Evolutionary conservation across 1,140 invertebrate genomes (phyloP).

Genomic region (Notospermus geniculatus): DNA sequence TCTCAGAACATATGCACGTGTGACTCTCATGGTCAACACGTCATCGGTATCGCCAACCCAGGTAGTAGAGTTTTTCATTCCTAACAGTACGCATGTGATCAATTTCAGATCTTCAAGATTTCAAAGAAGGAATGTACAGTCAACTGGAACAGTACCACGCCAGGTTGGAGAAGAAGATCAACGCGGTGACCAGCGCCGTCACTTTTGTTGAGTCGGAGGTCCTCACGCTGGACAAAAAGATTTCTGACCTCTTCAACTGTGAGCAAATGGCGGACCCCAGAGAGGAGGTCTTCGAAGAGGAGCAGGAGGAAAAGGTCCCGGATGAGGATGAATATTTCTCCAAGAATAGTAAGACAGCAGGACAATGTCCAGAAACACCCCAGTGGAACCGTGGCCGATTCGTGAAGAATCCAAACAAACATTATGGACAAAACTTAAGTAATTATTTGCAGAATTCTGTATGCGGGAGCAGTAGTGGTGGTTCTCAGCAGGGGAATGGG

Average conservation of each 20-base stretch:
- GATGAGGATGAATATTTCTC: neutral
- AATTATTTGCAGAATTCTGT: neutral
- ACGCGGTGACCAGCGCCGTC: neutral
- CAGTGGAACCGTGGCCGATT: neutral
- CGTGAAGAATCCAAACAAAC: slow-evolving; percentile 8
- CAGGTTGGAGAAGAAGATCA: slow-evolving; percentile 5
- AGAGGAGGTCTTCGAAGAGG: neutral
- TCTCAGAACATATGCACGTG: no score
- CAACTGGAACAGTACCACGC: slow-evolving; percentile 6
- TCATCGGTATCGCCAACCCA: neutral
- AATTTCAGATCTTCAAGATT: slow-evolving; percentile 7
- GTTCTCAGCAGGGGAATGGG: no score
- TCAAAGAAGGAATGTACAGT: slow-evolving; percentile 4
- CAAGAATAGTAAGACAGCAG: neutral
- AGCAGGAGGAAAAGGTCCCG: neutral
- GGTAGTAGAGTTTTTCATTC: neutral
- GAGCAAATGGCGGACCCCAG: neutral
- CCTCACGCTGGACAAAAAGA: neutral
- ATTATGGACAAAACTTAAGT: neutral
- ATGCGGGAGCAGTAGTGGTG: no score
- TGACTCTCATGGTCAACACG: neutral
- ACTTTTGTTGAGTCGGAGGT: neutral
- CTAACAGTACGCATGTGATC: neutral
- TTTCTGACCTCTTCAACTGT: neutral
- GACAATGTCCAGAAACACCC: neutral